Percentiles rank a stretch among this genome's conserved stretches.
Evolutionary conservation across 1,140 invertebrate species (phyloP).

Genomic region (Drosophila tristis): DNA sequence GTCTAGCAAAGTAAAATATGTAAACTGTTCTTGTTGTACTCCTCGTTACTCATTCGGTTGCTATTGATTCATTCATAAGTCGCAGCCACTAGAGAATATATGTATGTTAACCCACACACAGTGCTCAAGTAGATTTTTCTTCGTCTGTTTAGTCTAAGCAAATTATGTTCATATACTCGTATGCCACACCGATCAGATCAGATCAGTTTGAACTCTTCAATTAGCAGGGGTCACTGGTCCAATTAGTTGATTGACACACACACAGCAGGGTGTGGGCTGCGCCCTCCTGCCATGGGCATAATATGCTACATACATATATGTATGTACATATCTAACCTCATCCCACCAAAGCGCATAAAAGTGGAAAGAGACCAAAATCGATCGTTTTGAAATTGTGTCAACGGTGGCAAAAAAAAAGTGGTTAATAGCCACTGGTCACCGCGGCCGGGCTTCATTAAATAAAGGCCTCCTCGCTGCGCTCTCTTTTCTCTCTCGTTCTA

Average conservation of each 20-base stretch:
- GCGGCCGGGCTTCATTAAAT: slow-evolving; percentile 45
- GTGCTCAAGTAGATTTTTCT: background rate
- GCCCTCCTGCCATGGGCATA: slow-evolving; percentile 33
- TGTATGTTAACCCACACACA: no score
- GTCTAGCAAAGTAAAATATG: no score
- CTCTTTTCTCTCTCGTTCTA: background rate
- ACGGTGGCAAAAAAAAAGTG: slow-evolving; percentile 20
- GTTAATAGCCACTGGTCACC: slow-evolving; percentile 28
- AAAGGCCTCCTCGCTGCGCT: background rate
- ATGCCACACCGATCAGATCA: slow-evolving; percentile 14
- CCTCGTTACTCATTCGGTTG: no score
- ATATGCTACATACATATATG: background rate
- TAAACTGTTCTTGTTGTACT: no score
- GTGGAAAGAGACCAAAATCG: slow-evolving; percentile 45
- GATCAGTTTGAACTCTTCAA: slow-evolving; percentile 65
- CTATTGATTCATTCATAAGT: no score
- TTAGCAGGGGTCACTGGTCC: slow-evolving; percentile 60
- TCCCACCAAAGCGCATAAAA: slow-evolving; percentile 8
- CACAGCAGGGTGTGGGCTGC: background rate
- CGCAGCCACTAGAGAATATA: no score
- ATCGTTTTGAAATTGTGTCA: slow-evolving; percentile 66
- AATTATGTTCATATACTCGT: background rate
- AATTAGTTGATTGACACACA: slow-evolving; percentile 47
- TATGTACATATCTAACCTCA: background rate
- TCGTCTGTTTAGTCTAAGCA: background rate